Evolutionary conservation across 2,797 vertebrate species (phyloP).

Genomic region (Capromys pilorides): DNA sequence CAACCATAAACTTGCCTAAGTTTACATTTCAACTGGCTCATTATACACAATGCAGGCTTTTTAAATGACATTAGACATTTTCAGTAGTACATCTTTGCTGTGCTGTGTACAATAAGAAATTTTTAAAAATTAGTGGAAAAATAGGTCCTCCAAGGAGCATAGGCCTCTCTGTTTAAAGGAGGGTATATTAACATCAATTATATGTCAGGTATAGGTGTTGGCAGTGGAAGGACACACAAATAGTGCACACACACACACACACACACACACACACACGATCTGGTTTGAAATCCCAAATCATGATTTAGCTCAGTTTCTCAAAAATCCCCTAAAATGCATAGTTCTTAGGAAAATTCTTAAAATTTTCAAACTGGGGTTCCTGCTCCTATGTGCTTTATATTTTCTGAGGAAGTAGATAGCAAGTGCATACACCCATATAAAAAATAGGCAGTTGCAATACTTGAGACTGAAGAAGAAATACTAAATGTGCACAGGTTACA

Average conservation of each 20-base stretch:
- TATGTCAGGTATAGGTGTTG: background rate
- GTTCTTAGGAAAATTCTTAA: background rate
- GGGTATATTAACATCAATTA: conserved; percentile 7
- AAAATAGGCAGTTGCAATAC: background rate
- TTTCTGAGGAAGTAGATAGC: background rate
- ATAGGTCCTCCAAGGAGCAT: background rate
- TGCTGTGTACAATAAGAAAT: conserved; percentile 45
- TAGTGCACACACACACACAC: background rate
- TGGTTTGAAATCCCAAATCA: background rate
- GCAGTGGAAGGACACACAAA: background rate
- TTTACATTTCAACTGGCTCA: conserved; percentile 56
- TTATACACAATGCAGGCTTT: conserved; percentile 60
- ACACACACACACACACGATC: background rate
- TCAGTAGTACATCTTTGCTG: too few species aligned
- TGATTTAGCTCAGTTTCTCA: background rate
- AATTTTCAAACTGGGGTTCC: background rate
- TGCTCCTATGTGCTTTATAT: background rate
- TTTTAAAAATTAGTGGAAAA: conserved; percentile 37
- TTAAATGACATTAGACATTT: conserved; percentile 59
- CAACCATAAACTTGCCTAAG: conserved; percentile 7
- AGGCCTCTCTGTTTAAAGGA: background rate
- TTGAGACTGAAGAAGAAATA: background rate
- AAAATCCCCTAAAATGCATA: background rate
- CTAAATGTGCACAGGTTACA: background rate
- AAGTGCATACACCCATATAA: background rate